These are phyloP conservation scores for Nothocercus julius DNA, from an alignment of 2,113 vertebrate species.

Conservation along the genomic window DNA sequence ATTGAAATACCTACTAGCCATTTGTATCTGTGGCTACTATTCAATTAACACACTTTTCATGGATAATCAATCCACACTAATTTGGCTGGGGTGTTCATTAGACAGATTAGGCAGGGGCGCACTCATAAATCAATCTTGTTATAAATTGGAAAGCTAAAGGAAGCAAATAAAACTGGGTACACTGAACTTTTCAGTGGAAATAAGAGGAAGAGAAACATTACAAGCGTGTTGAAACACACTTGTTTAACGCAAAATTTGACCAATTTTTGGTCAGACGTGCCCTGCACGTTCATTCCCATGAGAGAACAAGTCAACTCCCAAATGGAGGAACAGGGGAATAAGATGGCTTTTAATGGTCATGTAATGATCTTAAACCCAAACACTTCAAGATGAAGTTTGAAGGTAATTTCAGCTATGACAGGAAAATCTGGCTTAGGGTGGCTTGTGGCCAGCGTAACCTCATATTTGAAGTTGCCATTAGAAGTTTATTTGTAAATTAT, in stretches of 20 bases:
- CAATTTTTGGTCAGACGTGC: too few species aligned
- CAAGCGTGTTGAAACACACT: not conserved
- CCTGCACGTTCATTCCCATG: not conserved
- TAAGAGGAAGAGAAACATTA: not conserved
- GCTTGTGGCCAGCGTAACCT: not conserved
- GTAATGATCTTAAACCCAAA: not conserved
- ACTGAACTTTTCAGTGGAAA: not conserved
- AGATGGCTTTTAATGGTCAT: not conserved
- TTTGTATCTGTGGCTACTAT: slow-evolving; percentile 69
- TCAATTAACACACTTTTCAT: slow-evolving; percentile 75
- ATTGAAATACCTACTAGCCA: slow-evolving; percentile 61
- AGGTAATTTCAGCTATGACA: fast-evolving
- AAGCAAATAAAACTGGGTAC: not conserved
- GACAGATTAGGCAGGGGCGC: slow-evolving; percentile 58
- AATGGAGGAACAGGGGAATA: fast-evolving
- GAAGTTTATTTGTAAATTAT: not conserved
- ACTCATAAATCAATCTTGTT: slow-evolving; percentile 19
- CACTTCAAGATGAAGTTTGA: not conserved
- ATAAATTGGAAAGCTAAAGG: not conserved
- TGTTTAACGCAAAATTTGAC: not conserved
- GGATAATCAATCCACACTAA: slow-evolving; percentile 74
- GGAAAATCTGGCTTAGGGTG: not conserved
- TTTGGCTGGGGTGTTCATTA: slow-evolving; percentile 74
- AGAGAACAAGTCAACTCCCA: not conserved
- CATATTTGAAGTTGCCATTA: not conserved